Evolutionary conservation across 2,888 invertebrate genomes (phyloP).

Genomic region (Spodoptera exigua): DNA sequence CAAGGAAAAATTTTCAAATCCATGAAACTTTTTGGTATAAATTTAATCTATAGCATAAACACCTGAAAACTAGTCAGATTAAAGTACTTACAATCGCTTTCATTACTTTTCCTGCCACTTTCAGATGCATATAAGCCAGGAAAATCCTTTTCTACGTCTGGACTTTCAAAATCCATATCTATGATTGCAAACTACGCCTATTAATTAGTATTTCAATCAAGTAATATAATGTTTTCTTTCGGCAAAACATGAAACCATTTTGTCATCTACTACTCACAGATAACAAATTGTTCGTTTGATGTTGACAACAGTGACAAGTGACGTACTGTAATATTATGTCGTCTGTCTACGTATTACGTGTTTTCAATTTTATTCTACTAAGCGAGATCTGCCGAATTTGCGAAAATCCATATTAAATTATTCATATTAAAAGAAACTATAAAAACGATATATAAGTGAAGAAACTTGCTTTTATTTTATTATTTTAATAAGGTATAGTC

Average conservation of each 20-base stretch:
- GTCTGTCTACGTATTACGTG: no score
- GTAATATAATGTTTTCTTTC: slow-evolving; percentile 9
- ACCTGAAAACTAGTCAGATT: background rate
- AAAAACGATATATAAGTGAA: no score
- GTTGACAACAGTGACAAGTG: background rate
- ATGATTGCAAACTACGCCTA: background rate
- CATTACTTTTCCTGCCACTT: slow-evolving; percentile 93
- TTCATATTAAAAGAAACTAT: no score
- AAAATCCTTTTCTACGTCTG: slow-evolving; percentile 97
- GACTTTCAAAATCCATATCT: slow-evolving; percentile 95
- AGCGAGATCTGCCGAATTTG: no score
- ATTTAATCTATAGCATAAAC: background rate
- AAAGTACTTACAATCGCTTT: slow-evolving; percentile 93
- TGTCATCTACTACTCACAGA: slow-evolving; percentile 9
- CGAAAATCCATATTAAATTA: no score
- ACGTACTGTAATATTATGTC: no score
- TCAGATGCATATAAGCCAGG: slow-evolving; percentile 96
- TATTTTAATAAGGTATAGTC: no score
- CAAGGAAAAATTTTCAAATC: no score
- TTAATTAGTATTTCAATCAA: background rate
- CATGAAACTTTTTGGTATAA: background rate
- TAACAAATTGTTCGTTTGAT: background rate
- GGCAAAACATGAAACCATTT: slow-evolving; percentile 37
- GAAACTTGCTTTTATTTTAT: no score
- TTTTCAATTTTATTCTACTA: no score